phyloP scores from a whole-genome alignment of 2,888 invertebrate genomes.

The Pycnomerus fuliginosus region DNA sequence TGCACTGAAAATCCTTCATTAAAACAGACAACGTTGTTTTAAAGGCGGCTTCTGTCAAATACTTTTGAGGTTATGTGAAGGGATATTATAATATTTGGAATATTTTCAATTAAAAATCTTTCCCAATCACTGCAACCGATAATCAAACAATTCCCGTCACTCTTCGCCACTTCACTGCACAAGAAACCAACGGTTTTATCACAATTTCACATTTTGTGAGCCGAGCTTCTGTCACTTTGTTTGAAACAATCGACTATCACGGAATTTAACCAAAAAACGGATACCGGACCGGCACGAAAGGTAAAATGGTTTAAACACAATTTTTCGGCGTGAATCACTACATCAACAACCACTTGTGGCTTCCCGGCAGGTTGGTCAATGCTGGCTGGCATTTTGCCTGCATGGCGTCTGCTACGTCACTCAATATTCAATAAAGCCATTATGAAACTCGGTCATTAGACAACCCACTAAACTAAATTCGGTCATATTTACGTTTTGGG shows the following conservation, averaged over 20 bases:
- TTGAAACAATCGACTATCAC: too few species aligned
- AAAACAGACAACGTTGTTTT: neutral
- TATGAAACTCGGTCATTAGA: neutral
- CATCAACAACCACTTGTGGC: constrained; percentile 44
- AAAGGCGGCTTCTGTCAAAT: constrained; percentile 7
- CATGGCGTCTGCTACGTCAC: constrained; percentile 34
- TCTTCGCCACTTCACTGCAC: neutral
- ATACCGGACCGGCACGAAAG: too few species aligned
- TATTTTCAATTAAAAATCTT: too few species aligned
- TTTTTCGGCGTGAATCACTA: constrained; percentile 1
- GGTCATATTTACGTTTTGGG: too few species aligned
- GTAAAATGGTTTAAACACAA: neutral
- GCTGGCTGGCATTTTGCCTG: constrained; percentile 32
- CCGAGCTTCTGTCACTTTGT: too few species aligned
- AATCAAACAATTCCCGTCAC: neutral
- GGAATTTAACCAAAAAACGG: too few species aligned
- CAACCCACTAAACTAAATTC: too few species aligned
- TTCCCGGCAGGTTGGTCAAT: constrained; percentile 28
- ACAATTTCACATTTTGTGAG: too few species aligned
- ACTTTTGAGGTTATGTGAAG: constrained; percentile 18
- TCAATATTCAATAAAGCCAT: neutral
- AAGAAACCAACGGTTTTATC: neutral
- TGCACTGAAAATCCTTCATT: neutral
- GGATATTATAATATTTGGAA: too few species aligned
- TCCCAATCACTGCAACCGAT: too few species aligned